Conservation (phyloP, 2,797 vertebrate species). For the Anabas testudineus region DNA sequence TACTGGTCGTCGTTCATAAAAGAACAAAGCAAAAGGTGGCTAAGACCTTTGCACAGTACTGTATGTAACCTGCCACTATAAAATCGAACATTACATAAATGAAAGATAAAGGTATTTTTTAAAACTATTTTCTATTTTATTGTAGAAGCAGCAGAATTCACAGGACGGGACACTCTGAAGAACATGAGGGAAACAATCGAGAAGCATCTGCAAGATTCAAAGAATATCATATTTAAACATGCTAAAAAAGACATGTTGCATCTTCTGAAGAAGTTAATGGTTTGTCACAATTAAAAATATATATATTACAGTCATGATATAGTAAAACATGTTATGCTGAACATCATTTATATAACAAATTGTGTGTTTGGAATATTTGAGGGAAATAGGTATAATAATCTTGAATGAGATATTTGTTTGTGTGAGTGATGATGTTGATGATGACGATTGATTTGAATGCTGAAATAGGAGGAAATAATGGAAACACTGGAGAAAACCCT, state of each 20-base stretch:
- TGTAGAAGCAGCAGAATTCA: constrained; percentile 10
- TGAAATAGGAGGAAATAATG: constrained; percentile 22
- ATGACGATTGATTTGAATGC: constrained; percentile 3
- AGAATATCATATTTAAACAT: constrained; percentile 34
- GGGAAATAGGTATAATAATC: too few species aligned
- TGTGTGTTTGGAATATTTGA: too few species aligned
- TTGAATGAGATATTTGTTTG: neutral
- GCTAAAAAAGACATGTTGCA: constrained; percentile 36
- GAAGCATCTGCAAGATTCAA: neutral
- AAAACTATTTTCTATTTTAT: constrained; percentile 10
- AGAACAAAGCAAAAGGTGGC: too few species aligned
- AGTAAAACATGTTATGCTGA: neutral
- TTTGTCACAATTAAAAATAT: constrained; percentile 22
- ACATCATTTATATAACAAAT: too few species aligned
- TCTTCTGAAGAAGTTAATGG: constrained; percentile 10
- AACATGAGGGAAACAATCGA: constrained; percentile 17
- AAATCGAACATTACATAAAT: too few species aligned
- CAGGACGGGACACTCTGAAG: accelerated
- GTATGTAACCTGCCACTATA: neutral
- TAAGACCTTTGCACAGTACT: too few species aligned
- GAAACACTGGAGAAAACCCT: neutral
- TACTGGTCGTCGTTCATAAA: too few species aligned
- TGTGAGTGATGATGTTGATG: too few species aligned
- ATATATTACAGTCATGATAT: neutral
- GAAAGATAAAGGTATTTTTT: too few species aligned